Base-by-base conservation (phyloP, 1,140 invertebrate species). In the Trichoplusia ni region DNA sequence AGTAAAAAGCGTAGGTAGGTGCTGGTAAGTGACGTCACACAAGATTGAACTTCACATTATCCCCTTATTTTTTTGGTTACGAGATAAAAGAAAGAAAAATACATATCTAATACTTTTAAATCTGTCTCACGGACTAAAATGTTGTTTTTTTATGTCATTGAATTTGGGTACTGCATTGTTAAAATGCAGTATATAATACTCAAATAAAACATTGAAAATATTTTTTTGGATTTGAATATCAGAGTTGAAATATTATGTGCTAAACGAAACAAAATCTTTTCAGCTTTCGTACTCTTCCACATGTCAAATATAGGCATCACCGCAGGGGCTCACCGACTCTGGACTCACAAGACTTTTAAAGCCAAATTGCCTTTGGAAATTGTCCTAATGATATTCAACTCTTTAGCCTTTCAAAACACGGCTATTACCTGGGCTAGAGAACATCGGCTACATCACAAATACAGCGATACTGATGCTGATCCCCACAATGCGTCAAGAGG, bases 311-410 rank as follows among this genome's bases (percentile, higher is more conserved):
- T 96, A 23, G 95, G 95, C 1, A 82, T 96, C 0, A 98, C 97
- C 1, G 94, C 94, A 35, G 97, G 97, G 0, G 94, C 95, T 2
- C 97, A 98, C 81, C 91, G 97, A 70, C 84, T 98, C 16, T 99
- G 97, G 96, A 92, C 96, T 0, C 98, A 99, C 87, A 84, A 91
- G 42, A 92, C 95, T 0, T 98, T 95, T 82, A 93, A 94, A 74
- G 97, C 97, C 0, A 92, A 83, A 19, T 86, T 90, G 4, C 90
- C 93, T 1, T 71, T 97, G 1, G 92, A 93, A 73, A 77, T 96
- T 5, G 89, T 97, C 53, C 87, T 98, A 0, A 94, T 95, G 77
- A 29, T 96, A 1, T 93, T 93, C 42, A 94, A 98, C 64, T 95
- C 95, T 0, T 80, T 97, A 25, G 93, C 94, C 9, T 68, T 62